Evolutionary conservation across 2,888 invertebrate genomes (phyloP).

Genomic region (Anthrax anthrax): DNA sequence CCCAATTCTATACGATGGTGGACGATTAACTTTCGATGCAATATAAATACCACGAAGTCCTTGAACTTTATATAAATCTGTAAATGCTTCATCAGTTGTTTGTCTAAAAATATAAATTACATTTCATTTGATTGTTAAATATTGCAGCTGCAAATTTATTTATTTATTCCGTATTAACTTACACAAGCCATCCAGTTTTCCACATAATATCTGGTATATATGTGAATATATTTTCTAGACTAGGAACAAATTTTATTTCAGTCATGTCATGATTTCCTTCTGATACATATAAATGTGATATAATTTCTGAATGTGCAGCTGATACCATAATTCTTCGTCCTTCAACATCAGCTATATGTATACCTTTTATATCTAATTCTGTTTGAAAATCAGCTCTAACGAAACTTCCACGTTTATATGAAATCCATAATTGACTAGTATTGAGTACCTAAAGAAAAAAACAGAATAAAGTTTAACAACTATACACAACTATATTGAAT

Average conservation of each 20-base stretch:
- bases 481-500: too few relatives aligned
- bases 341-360: conserved; percentile 72
- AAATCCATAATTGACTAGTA: conserved; percentile 55
- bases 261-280: conserved; percentile 48
- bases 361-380: conserved; percentile 42
- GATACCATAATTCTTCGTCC: conserved; percentile 68
- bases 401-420: conserved; percentile 58
- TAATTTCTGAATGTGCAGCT: conserved; percentile 57
- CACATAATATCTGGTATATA: conserved; percentile 72
- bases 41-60: conserved; percentile 81
- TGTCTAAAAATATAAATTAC: conserved; percentile 39
- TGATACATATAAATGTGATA: conserved; percentile 70
- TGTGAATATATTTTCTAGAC: conserved; percentile 65
- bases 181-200: conserved; percentile 73
- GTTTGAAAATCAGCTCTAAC: conserved; percentile 61
- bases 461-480: too few relatives aligned
- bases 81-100: conserved; percentile 66
- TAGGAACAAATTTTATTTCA: conserved; percentile 58
- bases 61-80: conserved; percentile 76
- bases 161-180: conserved; percentile 26
- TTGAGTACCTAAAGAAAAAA: conserved; percentile 19
- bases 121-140: background rate
- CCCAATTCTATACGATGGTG: conserved; percentile 24
- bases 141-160: background rate
- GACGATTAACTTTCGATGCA: conserved; percentile 56